Percentiles rank a stretch among this genome's conserved stretches.
phyloP scores from a whole-genome alignment of 2,113 vertebrate species.

The Larimichthys polyactis region DNA sequence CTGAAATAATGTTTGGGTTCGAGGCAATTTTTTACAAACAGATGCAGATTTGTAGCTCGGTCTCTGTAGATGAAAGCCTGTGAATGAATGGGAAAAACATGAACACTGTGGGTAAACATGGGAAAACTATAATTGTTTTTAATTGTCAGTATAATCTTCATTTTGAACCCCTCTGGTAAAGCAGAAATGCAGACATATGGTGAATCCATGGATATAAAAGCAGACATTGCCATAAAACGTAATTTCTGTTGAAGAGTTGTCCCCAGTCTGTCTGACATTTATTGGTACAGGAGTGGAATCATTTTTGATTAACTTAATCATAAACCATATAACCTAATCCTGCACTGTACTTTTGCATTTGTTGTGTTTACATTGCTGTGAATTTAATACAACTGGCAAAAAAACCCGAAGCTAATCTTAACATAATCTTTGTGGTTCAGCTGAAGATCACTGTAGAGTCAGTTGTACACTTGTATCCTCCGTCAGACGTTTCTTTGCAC shows the following conservation, averaged over 20 bases:
- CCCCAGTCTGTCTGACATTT: slow-evolving; percentile 63
- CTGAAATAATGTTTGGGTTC: slow-evolving; percentile 64
- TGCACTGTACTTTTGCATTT: slow-evolving; percentile 29
- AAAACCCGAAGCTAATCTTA: background rate
- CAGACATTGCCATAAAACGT: slow-evolving; percentile 50
- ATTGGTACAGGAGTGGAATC: slow-evolving; percentile 57
- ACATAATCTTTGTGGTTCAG: background rate
- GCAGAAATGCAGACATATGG: slow-evolving; percentile 29
- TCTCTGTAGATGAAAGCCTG: slow-evolving; percentile 1
- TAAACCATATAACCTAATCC: slow-evolving; percentile 51
- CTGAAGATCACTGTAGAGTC: background rate
- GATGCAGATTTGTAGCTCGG: slow-evolving; percentile 36
- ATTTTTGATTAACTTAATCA: slow-evolving; percentile 67
- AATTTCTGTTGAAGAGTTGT: slow-evolving; percentile 40
- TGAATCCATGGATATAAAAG: slow-evolving; percentile 47
- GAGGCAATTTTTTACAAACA: slow-evolving; percentile 42
- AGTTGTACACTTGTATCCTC: background rate
- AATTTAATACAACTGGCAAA: background rate
- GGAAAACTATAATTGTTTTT: background rate
- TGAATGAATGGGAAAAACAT: slow-evolving; percentile 41
- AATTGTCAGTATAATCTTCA: slow-evolving; percentile 7
- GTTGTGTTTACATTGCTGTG: background rate
- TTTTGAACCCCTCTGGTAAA: slow-evolving; percentile 27
- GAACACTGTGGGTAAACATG: background rate
- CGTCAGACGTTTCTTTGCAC: background rate